These are phyloP conservation scores for Nasonia longicornis DNA, from an alignment of 1,140 invertebrate genomes.

Conservation along the genomic window DNA sequence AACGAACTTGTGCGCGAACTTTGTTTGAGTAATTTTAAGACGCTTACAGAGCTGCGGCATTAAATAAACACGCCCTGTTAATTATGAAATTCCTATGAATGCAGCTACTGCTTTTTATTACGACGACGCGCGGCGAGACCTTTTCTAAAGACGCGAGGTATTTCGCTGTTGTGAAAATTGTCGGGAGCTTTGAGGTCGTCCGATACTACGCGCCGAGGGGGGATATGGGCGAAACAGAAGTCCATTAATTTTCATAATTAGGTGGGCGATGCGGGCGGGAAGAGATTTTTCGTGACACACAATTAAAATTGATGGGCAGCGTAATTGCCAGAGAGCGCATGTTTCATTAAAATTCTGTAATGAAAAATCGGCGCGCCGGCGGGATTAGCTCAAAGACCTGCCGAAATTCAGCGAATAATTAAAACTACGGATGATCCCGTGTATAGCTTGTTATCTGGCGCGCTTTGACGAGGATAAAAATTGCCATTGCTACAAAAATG, in stretches of 20 bases:
- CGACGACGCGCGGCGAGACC: too few species aligned
- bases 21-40: conserved; percentile 28
- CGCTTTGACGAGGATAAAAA: not conserved
- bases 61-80: conserved; percentile 14
- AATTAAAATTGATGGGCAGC: not conserved
- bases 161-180: too few species aligned
- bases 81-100: conserved; percentile 16
- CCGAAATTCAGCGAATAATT: not conserved
- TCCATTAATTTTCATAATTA: too few species aligned
- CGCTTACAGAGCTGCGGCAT: not conserved
- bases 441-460: not conserved
- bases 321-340: not conserved
- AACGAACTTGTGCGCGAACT: conserved; percentile 23
- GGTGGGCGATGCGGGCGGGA: too few species aligned
- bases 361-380: too few species aligned
- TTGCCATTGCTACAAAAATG: too few species aligned
- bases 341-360: not conserved
- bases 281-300: not conserved
- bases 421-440: not conserved
- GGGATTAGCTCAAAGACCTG: not conserved
- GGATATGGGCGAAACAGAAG: too few species aligned
- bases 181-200: too few species aligned
- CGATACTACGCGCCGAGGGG: too few species aligned
- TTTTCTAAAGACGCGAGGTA: not conserved
- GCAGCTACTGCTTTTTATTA: not conserved